Conservation (phyloP, 2,888 invertebrate species). For the Pemphredon lugubris region DNA sequence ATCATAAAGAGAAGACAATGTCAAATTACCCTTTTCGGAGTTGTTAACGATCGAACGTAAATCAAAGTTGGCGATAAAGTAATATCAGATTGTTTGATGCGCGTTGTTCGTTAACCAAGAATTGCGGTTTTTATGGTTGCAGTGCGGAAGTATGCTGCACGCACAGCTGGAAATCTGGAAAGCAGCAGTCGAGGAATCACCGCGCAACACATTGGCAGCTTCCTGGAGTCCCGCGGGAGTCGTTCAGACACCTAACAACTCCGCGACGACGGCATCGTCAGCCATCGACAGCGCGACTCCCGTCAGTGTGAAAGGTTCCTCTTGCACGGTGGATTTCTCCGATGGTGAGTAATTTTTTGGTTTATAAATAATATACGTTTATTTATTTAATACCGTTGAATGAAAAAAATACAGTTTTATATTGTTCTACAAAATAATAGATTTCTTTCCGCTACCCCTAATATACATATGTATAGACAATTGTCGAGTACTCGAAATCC, state of each 20-base stretch:
- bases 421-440: too few relatives aligned
- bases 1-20: too few relatives aligned
- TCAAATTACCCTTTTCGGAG: too few relatives aligned
- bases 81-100: too few relatives aligned
- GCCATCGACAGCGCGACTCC: constrained; percentile 68
- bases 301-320: constrained; percentile 72
- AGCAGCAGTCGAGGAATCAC: constrained; percentile 85
- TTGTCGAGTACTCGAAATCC: too few relatives aligned
- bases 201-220: constrained; percentile 81
- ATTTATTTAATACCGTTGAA: too few relatives aligned
- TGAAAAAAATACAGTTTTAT: too few relatives aligned
- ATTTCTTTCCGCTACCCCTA: too few relatives aligned
- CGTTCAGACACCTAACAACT: constrained; percentile 70
- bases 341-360: constrained; percentile 83
- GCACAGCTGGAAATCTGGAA: constrained; percentile 96
- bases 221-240: constrained; percentile 77
- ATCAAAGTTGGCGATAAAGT: too few relatives aligned
- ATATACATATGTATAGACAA: too few relatives aligned
- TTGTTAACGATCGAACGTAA: too few relatives aligned
- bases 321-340: constrained; percentile 85
- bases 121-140: constrained; percentile 58
- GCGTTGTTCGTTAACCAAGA: not conserved
- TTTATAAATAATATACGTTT: too few relatives aligned
- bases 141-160: constrained; percentile 92
- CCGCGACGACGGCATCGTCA: constrained; percentile 74